Percentiles rank a stretch among this genome's conserved stretches.
Evolutionary conservation across 2,888 invertebrate species (phyloP).

Genomic region (Mylabris sibirica): DNA sequence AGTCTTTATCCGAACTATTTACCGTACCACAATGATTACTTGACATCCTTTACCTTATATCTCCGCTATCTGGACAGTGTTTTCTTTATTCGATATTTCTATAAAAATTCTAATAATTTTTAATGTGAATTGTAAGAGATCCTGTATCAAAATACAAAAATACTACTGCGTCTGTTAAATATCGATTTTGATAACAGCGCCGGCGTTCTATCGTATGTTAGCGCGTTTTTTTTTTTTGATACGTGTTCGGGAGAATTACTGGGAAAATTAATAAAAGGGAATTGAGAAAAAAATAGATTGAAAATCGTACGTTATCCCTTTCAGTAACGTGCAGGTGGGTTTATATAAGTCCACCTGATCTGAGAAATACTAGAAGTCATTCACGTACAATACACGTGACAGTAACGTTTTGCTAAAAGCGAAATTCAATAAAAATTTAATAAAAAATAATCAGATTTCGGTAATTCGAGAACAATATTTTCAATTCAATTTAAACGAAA

Average conservation of each 20-base stretch:
- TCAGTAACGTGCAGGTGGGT: neutral
- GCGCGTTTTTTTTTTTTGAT: conserved; percentile 13
- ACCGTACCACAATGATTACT: conserved; percentile 22
- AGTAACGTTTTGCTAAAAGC: neutral
- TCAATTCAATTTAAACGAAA: no score
- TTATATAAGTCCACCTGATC: neutral
- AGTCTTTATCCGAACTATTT: conserved; percentile 20
- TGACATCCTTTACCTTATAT: conserved; percentile 19
- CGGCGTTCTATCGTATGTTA: conserved; percentile 24
- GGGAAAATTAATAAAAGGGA: neutral
- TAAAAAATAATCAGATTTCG: no score
- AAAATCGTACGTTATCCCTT: conserved; percentile 3
- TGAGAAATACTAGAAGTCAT: neutral
- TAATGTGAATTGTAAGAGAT: conserved; percentile 20
- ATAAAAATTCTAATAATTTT: neutral
- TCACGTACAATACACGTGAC: neutral
- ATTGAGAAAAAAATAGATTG: neutral
- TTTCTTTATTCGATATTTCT: neutral
- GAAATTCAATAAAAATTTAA: neutral
- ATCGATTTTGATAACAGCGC: conserved; percentile 30
- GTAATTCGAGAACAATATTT: no score
- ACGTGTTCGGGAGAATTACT: neutral
- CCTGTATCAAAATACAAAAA: conserved; percentile 24
- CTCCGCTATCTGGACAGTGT: no score
- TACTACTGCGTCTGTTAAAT: conserved; percentile 26